These are phyloP conservation scores for Sebastes itinus DNA, from an alignment of 2,797 vertebrate genomes.

Conservation along the genomic window DNA sequence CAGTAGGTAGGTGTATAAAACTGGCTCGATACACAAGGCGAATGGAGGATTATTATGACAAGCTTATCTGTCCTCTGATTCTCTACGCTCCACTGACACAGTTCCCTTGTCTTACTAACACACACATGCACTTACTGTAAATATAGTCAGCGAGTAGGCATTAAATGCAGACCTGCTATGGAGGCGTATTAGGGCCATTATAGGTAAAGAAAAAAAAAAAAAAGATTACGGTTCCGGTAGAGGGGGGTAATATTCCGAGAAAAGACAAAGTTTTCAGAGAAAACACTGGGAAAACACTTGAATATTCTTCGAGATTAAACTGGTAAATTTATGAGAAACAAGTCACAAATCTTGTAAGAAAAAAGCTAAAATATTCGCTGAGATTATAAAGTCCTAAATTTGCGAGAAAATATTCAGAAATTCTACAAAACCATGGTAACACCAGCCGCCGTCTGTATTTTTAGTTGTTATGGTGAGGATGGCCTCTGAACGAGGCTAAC, in stretches of 20 bases:
- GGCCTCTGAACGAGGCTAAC: background rate
- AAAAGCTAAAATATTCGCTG: too few species aligned
- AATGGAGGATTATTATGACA: constrained; percentile 50
- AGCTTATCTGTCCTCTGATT: constrained; percentile 36
- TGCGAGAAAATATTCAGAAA: too few species aligned
- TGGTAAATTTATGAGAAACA: background rate
- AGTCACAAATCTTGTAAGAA: too few species aligned
- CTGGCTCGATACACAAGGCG: constrained; percentile 19
- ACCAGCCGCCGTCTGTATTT: background rate
- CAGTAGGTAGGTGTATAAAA: constrained; percentile 28
- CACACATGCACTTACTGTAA: background rate
- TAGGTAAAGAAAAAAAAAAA: background rate
- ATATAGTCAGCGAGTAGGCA: background rate
- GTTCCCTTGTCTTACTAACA: constrained; percentile 4
- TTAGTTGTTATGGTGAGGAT: background rate
- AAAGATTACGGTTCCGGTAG: background rate
- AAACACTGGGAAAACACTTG: too few species aligned
- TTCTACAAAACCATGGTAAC: too few species aligned
- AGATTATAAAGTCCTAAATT: too few species aligned
- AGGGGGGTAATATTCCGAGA: background rate
- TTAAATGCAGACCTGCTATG: background rate
- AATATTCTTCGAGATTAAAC: background rate
- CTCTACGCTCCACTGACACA: constrained; percentile 17
- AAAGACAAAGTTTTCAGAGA: background rate
- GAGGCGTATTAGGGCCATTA: background rate